Percentiles rank a stretch among this genome's conserved stretches.
phyloP scores from a whole-genome alignment of 2,113 vertebrate genomes.

The Oophaga pumilio region DNA sequence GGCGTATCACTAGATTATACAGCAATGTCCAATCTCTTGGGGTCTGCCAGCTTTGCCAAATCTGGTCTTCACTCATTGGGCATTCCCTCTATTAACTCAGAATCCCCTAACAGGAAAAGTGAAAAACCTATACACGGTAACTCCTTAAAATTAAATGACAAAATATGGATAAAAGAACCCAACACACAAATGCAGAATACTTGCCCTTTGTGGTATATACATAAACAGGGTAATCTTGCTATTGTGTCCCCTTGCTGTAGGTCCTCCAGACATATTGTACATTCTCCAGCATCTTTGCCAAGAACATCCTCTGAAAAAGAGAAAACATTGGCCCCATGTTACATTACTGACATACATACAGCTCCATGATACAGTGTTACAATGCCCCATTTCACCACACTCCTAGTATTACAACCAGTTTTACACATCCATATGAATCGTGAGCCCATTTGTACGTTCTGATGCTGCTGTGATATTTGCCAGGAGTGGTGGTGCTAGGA shows the following conservation, averaged over 20 bases:
- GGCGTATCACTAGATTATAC: too few relatives aligned
- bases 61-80: too few relatives aligned
- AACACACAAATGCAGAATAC: constrained; percentile 42
- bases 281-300: constrained; percentile 91
- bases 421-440: too few relatives aligned
- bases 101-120: too few relatives aligned
- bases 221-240: constrained; percentile 93
- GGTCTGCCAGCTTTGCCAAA: too few relatives aligned
- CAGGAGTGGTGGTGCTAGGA: too few relatives aligned
- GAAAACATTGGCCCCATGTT: background rate
- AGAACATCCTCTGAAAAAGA: constrained; percentile 86
- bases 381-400: too few relatives aligned
- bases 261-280: constrained; percentile 96
- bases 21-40: too few relatives aligned
- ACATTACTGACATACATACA: background rate
- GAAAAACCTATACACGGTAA: too few relatives aligned
- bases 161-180: background rate
- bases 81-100: too few relatives aligned
- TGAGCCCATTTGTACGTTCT: too few relatives aligned
- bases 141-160: background rate
- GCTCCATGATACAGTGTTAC: background rate
- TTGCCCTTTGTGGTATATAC: constrained; percentile 96
- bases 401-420: background rate
- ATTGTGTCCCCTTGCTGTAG: constrained; percentile 93
- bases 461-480: too few relatives aligned